Conservation (phyloP, 2,113 vertebrate species). For the Cyprichromis sp. region DNA sequence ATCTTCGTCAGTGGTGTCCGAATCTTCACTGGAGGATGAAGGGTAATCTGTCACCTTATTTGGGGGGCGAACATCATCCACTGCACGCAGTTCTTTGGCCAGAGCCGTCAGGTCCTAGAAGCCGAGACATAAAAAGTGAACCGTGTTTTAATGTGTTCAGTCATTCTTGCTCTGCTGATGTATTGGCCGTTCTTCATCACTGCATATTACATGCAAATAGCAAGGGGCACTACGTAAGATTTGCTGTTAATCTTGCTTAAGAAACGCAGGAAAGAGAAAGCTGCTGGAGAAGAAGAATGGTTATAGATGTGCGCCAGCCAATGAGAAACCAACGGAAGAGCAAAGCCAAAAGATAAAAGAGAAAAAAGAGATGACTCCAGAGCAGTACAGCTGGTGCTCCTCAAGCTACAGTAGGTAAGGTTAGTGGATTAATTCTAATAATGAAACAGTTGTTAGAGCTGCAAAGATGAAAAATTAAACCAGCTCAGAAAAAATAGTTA, state of each 20-base stretch:
- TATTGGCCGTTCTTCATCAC: neutral
- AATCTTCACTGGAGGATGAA: conserved; percentile 96
- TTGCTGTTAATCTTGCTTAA: neutral
- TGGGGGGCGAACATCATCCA: conserved; percentile 88
- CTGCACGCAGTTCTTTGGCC: conserved; percentile 92
- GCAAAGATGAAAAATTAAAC: conserved; percentile 25
- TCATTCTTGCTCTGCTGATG: neutral
- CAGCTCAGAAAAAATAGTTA: neutral
- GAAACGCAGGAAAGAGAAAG: conserved; percentile 27
- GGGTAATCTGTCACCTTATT: conserved; percentile 94
- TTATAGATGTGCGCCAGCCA: conserved; percentile 35
- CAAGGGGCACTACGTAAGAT: neutral
- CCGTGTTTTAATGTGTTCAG: neutral
- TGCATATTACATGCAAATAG: neutral
- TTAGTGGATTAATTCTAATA: conserved; percentile 47
- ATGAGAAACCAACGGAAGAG: conserved; percentile 40
- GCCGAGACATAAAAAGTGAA: neutral
- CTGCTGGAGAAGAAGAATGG: conserved; percentile 34
- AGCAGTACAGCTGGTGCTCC: neutral
- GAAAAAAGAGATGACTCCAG: neutral
- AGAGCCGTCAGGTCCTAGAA: conserved; percentile 90
- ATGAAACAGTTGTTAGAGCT: conserved; percentile 22
- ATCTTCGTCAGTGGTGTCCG: conserved; percentile 93
- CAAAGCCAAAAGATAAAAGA: conserved; percentile 15
- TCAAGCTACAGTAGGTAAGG: conserved; percentile 1